These are phyloP conservation scores for Melanchra persicariae DNA, from an alignment of 2,888 invertebrate species.

Conservation along the genomic window DNA sequence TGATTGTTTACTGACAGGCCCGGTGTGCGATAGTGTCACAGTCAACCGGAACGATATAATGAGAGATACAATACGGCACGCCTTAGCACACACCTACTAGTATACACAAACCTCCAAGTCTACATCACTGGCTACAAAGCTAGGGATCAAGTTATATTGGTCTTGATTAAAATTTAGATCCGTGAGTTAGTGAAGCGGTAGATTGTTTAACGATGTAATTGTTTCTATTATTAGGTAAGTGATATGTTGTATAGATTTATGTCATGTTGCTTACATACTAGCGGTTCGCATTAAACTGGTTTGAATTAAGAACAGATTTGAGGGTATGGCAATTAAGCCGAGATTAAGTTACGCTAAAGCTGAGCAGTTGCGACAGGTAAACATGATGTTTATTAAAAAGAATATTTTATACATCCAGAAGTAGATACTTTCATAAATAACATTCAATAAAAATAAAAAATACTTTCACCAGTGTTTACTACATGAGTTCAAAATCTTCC, in stretches of 20 bases:
- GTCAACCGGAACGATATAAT: slow-evolving; percentile 80
- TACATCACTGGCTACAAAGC: neutral
- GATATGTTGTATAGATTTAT: slow-evolving; percentile 59
- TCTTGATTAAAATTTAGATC: slow-evolving; percentile 58
- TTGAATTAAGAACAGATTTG: slow-evolving; percentile 45
- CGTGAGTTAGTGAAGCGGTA: slow-evolving; percentile 59
- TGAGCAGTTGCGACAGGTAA: neutral
- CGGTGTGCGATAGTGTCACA: slow-evolving; percentile 72
- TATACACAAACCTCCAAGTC: slow-evolving; percentile 61
- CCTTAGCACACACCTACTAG: slow-evolving; percentile 70
- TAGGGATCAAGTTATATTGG: slow-evolving; percentile 57
- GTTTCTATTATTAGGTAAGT: slow-evolving; percentile 64
- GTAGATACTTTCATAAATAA: neutral
- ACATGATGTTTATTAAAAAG: slow-evolving; percentile 1
- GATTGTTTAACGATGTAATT: slow-evolving; percentile 68
- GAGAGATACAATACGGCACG: slow-evolving; percentile 76
- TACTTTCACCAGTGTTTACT: neutral
- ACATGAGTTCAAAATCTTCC: neutral
- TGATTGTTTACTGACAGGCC: slow-evolving; percentile 76
- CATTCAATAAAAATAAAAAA: neutral
- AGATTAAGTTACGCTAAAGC: slow-evolving; percentile 11
- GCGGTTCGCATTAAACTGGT: slow-evolving; percentile 31
- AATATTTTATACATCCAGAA: too few species aligned
- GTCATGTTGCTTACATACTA: slow-evolving; percentile 29
- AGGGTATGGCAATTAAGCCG: slow-evolving; percentile 22